phyloP scores from a whole-genome alignment of 2,888 invertebrate species.

The Frankliniella intonsa region DNA sequence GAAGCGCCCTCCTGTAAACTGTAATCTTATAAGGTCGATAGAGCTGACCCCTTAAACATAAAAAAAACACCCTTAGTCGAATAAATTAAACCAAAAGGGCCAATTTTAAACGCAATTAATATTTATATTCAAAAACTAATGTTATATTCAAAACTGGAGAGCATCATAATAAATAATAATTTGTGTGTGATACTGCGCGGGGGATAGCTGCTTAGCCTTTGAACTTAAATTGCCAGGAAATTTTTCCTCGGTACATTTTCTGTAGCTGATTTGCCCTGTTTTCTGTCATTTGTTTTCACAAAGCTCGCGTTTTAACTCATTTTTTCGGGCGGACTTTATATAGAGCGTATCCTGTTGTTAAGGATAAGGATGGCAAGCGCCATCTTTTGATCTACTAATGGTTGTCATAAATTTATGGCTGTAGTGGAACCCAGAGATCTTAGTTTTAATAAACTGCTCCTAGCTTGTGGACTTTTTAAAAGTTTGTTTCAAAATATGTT shows the following conservation, averaged over 20 bases:
- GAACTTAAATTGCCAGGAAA: not conserved
- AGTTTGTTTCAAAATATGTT: not conserved
- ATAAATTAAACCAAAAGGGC: not conserved
- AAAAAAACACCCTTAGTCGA: not conserved
- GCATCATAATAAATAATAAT: not conserved
- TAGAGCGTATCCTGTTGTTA: not conserved
- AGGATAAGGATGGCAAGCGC: not conserved
- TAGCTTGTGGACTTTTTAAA: not conserved
- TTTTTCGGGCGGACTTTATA: not conserved
- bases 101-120: not conserved
- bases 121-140: not conserved
- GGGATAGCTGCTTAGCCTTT: not conserved
- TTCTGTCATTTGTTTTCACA: constrained; percentile 6
- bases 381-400: constrained; percentile 2
- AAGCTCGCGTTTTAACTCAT: not conserved
- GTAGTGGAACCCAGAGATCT: not conserved
- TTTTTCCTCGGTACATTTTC: not conserved
- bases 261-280: not conserved
- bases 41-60: not conserved
- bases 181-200: not conserved
- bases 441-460: not conserved
- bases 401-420: not conserved
- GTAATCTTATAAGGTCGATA: not conserved
- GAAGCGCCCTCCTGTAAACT: too few relatives aligned
- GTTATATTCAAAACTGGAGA: not conserved